A percentile compares a stretch with the other conserved stretches of the same genome.
Evolutionary conservation across 2,797 vertebrate genomes (phyloP).

Genomic region (Phalloptychus januarius): DNA sequence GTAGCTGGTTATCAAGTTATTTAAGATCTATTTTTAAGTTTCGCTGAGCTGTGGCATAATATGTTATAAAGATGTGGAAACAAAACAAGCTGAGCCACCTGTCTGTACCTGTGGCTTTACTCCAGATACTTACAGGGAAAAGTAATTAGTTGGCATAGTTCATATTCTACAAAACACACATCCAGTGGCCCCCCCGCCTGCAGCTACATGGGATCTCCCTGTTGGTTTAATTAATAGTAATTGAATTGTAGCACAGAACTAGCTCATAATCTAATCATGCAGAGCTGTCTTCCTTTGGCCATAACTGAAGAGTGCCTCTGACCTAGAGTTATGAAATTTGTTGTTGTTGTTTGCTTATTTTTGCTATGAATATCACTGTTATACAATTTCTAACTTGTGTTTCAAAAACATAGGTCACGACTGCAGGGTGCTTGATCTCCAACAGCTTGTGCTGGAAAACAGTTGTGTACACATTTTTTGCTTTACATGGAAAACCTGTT

Average conservation of each 20-base stretch:
- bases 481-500: background rate
- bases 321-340: conserved; percentile 44
- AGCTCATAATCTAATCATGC: conserved; percentile 52
- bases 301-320: conserved; percentile 50
- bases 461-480: background rate
- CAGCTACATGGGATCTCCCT: conserved; percentile 43
- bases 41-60: conserved; percentile 29
- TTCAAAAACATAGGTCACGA: background rate
- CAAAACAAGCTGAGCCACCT: conserved; percentile 37
- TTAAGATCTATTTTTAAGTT: conserved; percentile 3
- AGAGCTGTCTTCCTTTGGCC: conserved; percentile 33
- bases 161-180: conserved; percentile 39
- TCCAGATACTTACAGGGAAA: conserved; percentile 50
- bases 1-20: background rate
- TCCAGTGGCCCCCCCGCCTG: conserved; percentile 35
- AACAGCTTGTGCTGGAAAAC: background rate
- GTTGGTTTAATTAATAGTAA: conserved; percentile 66
- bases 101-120: conserved; percentile 34
- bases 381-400: background rate
- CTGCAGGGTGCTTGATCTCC: background rate
- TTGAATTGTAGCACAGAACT: conserved; percentile 38
- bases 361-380: conserved; percentile 5
- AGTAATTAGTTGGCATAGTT: conserved; percentile 61
- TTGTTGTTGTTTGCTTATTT: background rate
- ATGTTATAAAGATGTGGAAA: conserved; percentile 29